Evolutionary conservation across 2,113 vertebrate genomes (phyloP).

Genomic region (Haplochromis vanheusdeni): DNA sequence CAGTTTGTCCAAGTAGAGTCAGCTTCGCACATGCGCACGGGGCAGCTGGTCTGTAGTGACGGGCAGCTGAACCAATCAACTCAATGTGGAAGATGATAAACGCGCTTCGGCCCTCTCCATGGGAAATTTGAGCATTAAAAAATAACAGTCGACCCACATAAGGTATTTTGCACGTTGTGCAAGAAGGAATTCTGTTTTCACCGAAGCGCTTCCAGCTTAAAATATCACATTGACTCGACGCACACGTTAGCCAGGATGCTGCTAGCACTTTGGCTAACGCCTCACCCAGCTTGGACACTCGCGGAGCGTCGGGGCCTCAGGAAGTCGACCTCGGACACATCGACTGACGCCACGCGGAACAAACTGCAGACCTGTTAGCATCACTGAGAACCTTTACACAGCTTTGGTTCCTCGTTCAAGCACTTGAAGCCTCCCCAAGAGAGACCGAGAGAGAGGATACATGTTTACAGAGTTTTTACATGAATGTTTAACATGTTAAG

Average conservation of each 20-base stretch:
- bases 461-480: too few relatives aligned
- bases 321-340: background rate
- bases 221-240: background rate
- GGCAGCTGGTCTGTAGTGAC: background rate
- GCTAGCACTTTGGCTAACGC: background rate
- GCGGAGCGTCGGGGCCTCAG: background rate
- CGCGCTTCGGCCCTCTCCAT: fast-evolving
- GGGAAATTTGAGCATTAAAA: background rate
- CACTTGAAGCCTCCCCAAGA: too few relatives aligned
- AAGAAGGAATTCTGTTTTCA: background rate
- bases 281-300: background rate
- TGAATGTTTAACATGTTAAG: too few relatives aligned
- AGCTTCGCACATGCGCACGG: background rate
- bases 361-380: background rate
- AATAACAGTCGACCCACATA: background rate
- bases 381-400: too few relatives aligned
- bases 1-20: background rate
- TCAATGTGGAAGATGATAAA: too few relatives aligned
- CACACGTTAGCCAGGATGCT: background rate
- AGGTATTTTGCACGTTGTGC: too few relatives aligned
- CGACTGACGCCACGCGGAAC: too few relatives aligned
- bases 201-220: background rate
- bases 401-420: too few relatives aligned
- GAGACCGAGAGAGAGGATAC: too few relatives aligned
- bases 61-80: too few relatives aligned